These are phyloP conservation scores for Drosophila vallismaia DNA, from an alignment of 2,888 invertebrate species.

Conservation along the genomic window DNA sequence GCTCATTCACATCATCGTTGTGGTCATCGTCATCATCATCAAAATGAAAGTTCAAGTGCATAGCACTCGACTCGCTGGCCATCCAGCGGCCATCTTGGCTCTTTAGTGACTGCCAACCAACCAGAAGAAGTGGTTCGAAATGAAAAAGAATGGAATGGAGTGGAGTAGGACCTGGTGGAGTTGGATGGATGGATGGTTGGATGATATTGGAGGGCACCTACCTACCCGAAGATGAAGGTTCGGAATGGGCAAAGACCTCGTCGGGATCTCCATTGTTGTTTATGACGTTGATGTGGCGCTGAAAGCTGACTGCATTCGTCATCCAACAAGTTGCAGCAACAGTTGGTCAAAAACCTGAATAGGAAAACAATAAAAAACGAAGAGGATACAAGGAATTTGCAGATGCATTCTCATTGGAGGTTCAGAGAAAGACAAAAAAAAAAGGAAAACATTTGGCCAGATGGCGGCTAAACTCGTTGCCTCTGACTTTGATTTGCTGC, in stretches of 20 bases:
- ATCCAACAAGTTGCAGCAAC: conserved; percentile 76
- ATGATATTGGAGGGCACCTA: conserved; percentile 27
- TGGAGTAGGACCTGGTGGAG: conserved; percentile 29
- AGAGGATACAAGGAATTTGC: conserved; percentile 45
- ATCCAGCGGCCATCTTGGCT: conserved; percentile 73
- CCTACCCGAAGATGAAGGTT: conserved; percentile 25
- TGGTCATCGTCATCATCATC: conserved; percentile 27
- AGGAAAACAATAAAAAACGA: conserved; percentile 13
- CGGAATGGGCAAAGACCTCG: conserved; percentile 30
- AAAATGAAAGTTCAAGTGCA: conserved; percentile 69
- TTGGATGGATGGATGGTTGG: conserved; percentile 39
- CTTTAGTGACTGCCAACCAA: conserved; percentile 62
- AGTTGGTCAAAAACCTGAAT: conserved; percentile 56
- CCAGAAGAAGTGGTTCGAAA: conserved; percentile 59
- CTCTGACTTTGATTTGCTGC: conserved; percentile 45
- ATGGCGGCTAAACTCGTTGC: conserved; percentile 15
- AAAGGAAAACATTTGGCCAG: conserved; percentile 17
- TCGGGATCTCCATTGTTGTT: conserved; percentile 38
- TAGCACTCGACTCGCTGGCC: conserved; percentile 47
- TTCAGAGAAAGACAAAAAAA: conserved; percentile 2
- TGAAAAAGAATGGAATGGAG: conserved; percentile 21
- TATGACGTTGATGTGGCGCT: conserved; percentile 66
- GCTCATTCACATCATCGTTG: conserved; percentile 38
- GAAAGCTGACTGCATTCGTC: conserved; percentile 52
- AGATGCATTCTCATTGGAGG: conserved; percentile 69